Evolutionary conservation across 2,113 vertebrate species (phyloP).

Genomic region (Clarias magur): DNA sequence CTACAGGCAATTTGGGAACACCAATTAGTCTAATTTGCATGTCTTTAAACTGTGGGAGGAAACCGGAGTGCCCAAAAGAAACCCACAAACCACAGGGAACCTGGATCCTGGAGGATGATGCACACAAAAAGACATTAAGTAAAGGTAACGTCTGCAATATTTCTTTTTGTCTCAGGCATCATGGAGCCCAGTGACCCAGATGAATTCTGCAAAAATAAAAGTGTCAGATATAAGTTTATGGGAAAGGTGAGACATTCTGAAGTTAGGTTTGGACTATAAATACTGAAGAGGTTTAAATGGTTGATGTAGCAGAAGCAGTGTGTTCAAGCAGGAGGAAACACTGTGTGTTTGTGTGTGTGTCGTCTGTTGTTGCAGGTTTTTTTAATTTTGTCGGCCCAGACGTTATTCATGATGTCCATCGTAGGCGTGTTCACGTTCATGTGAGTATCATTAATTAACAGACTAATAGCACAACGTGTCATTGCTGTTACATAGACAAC

Average conservation of each 20-base stretch:
- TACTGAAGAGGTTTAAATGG: neutral
- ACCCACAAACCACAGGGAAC: too few relatives aligned
- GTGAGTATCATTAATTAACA: constrained; percentile 62
- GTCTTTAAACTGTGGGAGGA: too few relatives aligned
- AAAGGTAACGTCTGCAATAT: neutral
- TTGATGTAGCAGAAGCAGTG: neutral
- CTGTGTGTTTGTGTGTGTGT: constrained; percentile 1
- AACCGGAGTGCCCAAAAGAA: too few relatives aligned
- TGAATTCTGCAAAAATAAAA: constrained; percentile 76
- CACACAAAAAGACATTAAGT: neutral
- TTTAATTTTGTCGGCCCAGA: constrained; percentile 84
- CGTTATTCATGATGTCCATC: constrained; percentile 81
- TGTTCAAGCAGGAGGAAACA: neutral
- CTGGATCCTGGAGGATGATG: too few relatives aligned
- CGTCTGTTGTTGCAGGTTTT: constrained; percentile 80
- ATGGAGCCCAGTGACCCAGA: neutral
- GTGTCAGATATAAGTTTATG: constrained; percentile 86
- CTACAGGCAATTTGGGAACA: too few relatives aligned
- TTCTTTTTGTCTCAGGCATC: constrained; percentile 43
- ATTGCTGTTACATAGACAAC: neutral
- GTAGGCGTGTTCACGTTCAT: constrained; percentile 83
- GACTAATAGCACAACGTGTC: neutral
- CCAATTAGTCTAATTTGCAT: too few relatives aligned
- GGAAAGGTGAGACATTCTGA: constrained; percentile 74
- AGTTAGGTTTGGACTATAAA: neutral